Conservation (phyloP, 2,888 invertebrate species). For the Elysia crispata region DNA sequence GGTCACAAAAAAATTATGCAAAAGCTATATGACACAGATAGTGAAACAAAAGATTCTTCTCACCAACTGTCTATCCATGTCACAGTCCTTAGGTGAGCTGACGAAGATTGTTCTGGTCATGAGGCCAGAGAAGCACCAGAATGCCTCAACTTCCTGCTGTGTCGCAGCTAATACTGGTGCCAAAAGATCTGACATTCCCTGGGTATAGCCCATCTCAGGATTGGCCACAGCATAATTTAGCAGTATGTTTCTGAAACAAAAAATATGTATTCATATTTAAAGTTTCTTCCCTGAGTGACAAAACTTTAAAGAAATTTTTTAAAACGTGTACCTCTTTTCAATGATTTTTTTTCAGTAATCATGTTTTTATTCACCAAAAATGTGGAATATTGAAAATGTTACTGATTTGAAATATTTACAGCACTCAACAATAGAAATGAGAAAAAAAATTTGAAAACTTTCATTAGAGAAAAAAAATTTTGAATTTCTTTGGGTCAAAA, state of each 20-base stretch:
- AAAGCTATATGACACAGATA: not conserved
- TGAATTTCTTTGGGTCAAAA: no score
- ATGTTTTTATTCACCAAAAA: no score
- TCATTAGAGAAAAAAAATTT: no score
- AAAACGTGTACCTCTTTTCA: no score
- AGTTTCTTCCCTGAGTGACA: no score
- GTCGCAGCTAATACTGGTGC: constrained; percentile 78
- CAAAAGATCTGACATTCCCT: constrained; percentile 80
- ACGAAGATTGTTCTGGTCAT: constrained; percentile 89
- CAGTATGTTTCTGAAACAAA: constrained; percentile 85
- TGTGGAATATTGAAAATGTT: no score
- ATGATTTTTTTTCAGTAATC: no score
- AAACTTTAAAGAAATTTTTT: no score
- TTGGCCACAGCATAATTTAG: constrained; percentile 93
- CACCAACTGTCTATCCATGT: constrained; percentile 94
- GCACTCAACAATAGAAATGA: no score
- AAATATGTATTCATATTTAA: no score
- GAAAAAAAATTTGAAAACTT: no score
- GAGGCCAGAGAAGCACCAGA: constrained; percentile 79
- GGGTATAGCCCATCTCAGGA: constrained; percentile 79
- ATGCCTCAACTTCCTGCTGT: constrained; percentile 79
- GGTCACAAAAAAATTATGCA: not conserved
- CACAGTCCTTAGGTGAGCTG: constrained; percentile 94
- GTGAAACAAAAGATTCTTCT: constrained; percentile 57
- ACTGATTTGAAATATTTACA: no score